Evolutionary conservation across 2,888 invertebrate species (phyloP), one percentile per base, ranked within the genome.

Genomic region (Hydroisotoma schaefferi): DNA sequence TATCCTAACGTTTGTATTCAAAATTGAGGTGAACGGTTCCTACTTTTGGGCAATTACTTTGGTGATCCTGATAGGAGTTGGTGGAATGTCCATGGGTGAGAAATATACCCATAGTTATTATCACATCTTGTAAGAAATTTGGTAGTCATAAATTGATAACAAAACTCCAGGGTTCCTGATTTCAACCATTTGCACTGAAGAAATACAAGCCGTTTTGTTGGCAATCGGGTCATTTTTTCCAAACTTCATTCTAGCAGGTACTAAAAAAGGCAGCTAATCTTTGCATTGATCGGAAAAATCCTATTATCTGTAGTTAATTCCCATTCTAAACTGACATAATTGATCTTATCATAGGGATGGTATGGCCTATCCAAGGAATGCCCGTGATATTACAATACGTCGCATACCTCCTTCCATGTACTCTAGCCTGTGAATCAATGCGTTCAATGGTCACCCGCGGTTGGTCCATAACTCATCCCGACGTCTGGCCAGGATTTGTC

Each of bases 71-170:
- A 93, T 94, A 78, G 94, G 91, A 0, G 83, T 94, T 33, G 92
- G 93, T 77, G 95, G 94, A 71, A 95, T 95, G 94, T 91, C 92
- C 75, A 91, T 94, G 79, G 94, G 94, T 88, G 79, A 79, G 81
- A 75, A 28, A 53, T 22, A 15, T 27, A 22, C 28, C 29, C 20
- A 55, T 29, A n/a, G n/a, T n/a, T 33, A 33, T 33, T 33, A 33
- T 10, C 33, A 8, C 15, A 10, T 33, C 15, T 15, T 33, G 33
- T 33, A 15, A 15, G 15, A 33, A 10, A 10, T 33, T 33, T 15
- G 8, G 15, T 33, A 10, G 8, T 10, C 33, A 33, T 33, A 15
- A 33, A 10, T 15, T 33, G 33, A 33, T 33, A 10, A 10, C 15
- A 33, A 10, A 15, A 33, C 15, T 43, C 6, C 18, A 43, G 43